A percentile compares a stretch with the other conserved stretches of the same genome.
Evolutionary conservation across 2,113 vertebrate species (phyloP).

Genomic region (Pachypanchax playfairii): DNA sequence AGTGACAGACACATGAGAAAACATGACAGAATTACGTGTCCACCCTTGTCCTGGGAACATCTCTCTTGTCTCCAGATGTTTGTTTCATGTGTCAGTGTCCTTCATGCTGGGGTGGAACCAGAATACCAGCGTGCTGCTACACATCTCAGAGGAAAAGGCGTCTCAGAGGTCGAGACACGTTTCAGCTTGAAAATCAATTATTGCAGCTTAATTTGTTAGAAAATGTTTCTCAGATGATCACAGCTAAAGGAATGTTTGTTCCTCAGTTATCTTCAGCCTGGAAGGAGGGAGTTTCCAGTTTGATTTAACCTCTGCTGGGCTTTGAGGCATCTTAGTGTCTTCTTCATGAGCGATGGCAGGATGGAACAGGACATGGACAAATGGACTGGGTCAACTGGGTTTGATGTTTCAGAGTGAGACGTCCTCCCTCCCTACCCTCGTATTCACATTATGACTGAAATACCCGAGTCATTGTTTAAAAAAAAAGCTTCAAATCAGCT

Average conservation of each 20-base stretch:
- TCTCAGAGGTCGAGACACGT: constrained; percentile 22
- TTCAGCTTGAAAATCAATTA: constrained; percentile 35
- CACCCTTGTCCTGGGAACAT: no score
- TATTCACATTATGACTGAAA: no score
- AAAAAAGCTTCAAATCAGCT: no score
- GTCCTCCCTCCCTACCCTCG: no score
- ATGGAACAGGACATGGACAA: no score
- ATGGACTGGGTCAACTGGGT: no score
- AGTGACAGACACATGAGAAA: no score
- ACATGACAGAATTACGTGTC: no score
- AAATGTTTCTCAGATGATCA: constrained; percentile 8
- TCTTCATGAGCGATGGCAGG: no score
- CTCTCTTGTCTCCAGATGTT: no score
- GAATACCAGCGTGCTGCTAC: constrained; percentile 32
- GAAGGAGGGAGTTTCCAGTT: constrained; percentile 24
- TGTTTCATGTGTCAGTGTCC: not conserved
- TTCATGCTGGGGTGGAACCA: constrained; percentile 7
- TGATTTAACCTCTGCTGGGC: not conserved
- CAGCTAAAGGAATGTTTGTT: constrained; percentile 9
- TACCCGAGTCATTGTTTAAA: no score
- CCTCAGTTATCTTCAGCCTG: not conserved
- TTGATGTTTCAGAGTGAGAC: no score
- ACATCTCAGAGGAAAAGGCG: constrained; percentile 26
- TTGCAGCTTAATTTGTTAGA: constrained; percentile 1
- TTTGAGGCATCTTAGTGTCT: not conserved